These are phyloP conservation scores for Heterodera filipjevi DNA, from an alignment of 2,888 invertebrate genomes.

Conservation along the genomic window DNA sequence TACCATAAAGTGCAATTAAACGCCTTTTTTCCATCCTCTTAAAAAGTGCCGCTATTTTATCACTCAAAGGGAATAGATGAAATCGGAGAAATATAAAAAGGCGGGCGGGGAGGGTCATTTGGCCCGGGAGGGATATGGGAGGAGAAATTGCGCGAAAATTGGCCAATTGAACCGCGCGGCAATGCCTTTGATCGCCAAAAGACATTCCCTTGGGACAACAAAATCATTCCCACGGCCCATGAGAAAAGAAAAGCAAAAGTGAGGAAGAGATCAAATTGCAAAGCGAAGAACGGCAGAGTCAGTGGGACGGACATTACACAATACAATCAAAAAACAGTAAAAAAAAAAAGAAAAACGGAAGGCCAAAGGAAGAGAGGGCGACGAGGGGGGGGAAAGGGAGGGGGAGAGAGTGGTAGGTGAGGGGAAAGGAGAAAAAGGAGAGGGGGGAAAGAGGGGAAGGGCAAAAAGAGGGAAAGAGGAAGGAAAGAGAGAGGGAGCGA, in stretches of 20 bases:
- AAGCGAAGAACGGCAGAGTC: not conserved
- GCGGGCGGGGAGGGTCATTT: not conserved
- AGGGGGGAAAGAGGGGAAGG: no score
- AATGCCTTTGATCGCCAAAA: not conserved
- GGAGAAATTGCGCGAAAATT: slow-evolving; percentile 2
- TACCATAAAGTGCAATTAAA: slow-evolving; percentile 9
- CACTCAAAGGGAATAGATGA: not conserved
- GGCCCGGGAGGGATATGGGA: not conserved
- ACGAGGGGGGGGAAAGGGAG: no score
- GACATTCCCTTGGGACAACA: not conserved
- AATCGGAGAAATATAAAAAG: not conserved
- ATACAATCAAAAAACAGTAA: no score
- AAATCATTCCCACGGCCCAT: slow-evolving; percentile 7
- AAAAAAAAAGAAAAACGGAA: no score
- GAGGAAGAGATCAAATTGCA: not conserved
- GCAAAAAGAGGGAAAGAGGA: no score
- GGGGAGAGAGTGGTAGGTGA: no score
- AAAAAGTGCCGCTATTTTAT: not conserved
- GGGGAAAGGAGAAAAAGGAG: no score
- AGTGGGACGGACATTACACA: not conserved
- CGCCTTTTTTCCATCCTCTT: not conserved
- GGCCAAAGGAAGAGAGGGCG: no score
- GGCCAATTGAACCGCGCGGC: slow-evolving; percentile 1
- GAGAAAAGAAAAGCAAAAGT: not conserved
- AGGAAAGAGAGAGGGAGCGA: no score